phyloP scores from a whole-genome alignment of 2,888 invertebrate genomes.

The Rhagonycha fulva region DNA sequence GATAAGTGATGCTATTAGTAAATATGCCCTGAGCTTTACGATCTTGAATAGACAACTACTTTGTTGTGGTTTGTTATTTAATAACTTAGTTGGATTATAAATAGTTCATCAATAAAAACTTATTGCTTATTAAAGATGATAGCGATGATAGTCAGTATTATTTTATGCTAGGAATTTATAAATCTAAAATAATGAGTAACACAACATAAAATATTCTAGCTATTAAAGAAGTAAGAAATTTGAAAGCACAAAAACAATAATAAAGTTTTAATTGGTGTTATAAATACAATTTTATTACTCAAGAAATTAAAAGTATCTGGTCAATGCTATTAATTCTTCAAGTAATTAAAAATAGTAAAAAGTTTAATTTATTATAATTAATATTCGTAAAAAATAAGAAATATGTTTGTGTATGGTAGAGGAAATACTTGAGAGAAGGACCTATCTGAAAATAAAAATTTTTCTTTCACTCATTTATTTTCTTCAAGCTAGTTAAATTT shows the following conservation, averaged over 20 bases:
- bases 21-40: constrained; percentile 15
- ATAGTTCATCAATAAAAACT: neutral
- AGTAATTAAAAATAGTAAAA: neutral
- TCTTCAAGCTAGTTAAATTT: neutral
- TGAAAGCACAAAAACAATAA: neutral
- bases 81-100: constrained; percentile 1
- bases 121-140: constrained; percentile 1
- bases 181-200: constrained; percentile 4
- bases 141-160: neutral
- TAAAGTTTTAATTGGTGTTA: neutral
- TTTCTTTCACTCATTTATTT: too few relatives aligned
- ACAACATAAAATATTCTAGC: constrained; percentile 1
- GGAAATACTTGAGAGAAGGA: too few relatives aligned
- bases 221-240: neutral
- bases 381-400: neutral
- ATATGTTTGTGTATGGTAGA: too few relatives aligned
- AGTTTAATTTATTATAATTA: neutral
- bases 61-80: neutral
- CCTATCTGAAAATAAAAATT: too few relatives aligned
- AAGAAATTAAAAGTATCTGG: neutral
- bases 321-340: neutral
- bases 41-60: constrained; percentile 3
- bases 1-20: constrained; percentile 31
- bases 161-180: neutral
- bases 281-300: neutral